Percentiles rank a stretch among this genome's conserved stretches.
These are phyloP conservation scores for Malurus elegans DNA, from an alignment of 2,113 vertebrate genomes.

Conservation along the genomic window DNA sequence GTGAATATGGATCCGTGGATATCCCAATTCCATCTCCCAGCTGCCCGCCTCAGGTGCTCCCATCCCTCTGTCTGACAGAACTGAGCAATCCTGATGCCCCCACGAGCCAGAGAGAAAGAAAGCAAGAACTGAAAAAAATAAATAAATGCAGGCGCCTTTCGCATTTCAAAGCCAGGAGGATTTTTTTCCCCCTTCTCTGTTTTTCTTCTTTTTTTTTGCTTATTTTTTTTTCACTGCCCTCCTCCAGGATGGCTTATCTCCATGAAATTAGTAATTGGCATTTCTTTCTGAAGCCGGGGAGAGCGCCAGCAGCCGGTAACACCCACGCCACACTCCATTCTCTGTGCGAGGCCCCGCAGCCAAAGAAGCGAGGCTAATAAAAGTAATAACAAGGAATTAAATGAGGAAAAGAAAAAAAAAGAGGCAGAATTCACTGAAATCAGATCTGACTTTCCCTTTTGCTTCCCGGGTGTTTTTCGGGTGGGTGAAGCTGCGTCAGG, in stretches of 20 bases:
- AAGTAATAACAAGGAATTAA: conserved; percentile 12
- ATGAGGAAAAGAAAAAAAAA: neutral
- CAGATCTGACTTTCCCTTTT: neutral
- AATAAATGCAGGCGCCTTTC: neutral
- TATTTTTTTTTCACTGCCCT: neutral
- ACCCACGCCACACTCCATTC: conserved; percentile 28
- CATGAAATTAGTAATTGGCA: conserved; percentile 53
- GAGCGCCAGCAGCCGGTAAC: conserved; percentile 35
- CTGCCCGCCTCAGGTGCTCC: neutral
- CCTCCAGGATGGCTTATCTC: conserved; percentile 42
- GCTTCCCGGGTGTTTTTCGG: neutral
- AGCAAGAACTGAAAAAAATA: neutral
- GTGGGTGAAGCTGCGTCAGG: neutral
- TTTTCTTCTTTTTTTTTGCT: neutral
- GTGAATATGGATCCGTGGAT: rapidly evolving
- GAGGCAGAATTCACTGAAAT: conserved; percentile 18
- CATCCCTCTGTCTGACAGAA: rapidly evolving
- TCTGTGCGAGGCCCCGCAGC: neutral
- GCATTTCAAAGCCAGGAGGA: neutral
- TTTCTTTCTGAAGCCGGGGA: conserved; percentile 15
- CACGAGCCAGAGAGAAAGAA: rapidly evolving
- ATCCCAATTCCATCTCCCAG: rapidly evolving
- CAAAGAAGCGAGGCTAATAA: conserved; percentile 19
- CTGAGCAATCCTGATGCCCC: neutral
- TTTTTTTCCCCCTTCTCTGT: no score